A percentile compares a stretch with the other conserved stretches of the same genome.
Conservation (phyloP, 2,113 vertebrate genomes). For the Silurus glanis region DNA sequence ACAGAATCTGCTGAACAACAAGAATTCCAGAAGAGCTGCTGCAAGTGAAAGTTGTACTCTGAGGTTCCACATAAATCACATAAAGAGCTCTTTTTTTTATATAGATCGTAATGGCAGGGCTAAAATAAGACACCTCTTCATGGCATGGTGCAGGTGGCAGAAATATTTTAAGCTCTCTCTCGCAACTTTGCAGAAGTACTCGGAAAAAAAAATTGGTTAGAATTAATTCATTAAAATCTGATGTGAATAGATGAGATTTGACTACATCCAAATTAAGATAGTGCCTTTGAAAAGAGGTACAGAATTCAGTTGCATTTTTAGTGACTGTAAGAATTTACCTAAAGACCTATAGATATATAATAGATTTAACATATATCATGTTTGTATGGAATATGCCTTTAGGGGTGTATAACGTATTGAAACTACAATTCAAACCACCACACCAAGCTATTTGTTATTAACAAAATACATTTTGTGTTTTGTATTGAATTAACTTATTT, state of each 20-base stretch:
- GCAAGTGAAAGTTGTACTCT: not conserved
- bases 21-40: conserved; percentile 15
- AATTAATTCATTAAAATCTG: not conserved
- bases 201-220: not conserved
- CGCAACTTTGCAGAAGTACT: not conserved
- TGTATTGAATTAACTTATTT: not conserved
- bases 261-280: not conserved
- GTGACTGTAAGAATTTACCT: not conserved
- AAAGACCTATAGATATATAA: not conserved
- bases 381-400: not conserved
- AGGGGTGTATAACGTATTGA: too few relatives aligned
- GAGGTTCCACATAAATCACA: conserved; percentile 10
- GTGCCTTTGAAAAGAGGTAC: not conserved
- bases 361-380: not conserved
- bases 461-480: not conserved
- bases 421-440: not conserved
- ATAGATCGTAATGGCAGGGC: not conserved
- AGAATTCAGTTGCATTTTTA: not conserved
- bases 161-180: not conserved
- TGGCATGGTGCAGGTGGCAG: not conserved
- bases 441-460: not conserved
- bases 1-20: not conserved
- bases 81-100: not conserved
- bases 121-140: conserved; percentile 5
- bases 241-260: not conserved